phyloP scores from a whole-genome alignment of 1,140 invertebrate species.

The Hycleus cichorii region DNA sequence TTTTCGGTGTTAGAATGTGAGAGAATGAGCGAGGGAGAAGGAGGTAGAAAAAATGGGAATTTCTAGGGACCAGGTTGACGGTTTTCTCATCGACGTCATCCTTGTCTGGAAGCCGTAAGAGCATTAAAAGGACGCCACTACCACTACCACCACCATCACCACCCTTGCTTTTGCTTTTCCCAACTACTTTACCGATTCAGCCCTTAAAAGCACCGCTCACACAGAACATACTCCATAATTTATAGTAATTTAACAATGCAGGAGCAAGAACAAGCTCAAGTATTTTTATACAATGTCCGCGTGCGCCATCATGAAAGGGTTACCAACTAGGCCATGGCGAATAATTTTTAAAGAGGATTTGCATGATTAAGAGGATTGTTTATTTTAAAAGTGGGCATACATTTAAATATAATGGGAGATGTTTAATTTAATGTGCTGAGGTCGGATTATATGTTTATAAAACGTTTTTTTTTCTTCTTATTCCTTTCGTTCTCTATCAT shows the following conservation, averaged over 20 bases:
- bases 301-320: slow-evolving; percentile 12
- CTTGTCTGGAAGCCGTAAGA: slow-evolving; percentile 26
- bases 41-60: too few species aligned
- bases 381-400: slow-evolving; percentile 16
- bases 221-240: slow-evolving; percentile 30
- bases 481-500: background rate
- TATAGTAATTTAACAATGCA: slow-evolving; percentile 33
- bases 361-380: slow-evolving; percentile 24
- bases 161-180: slow-evolving; percentile 11
- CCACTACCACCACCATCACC: background rate
- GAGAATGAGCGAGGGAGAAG: too few species aligned
- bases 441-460: slow-evolving; percentile 10
- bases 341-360: slow-evolving; percentile 28
- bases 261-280: slow-evolving; percentile 16
- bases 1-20: too few species aligned
- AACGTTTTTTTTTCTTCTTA: slow-evolving; percentile 6
- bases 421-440: slow-evolving; percentile 19
- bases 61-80: slow-evolving; percentile 5
- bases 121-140: slow-evolving; percentile 26
- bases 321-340: slow-evolving; percentile 8
- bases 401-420: slow-evolving; percentile 24
- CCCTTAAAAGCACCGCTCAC: slow-evolving; percentile 27
- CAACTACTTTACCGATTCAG: slow-evolving; percentile 24
- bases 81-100: slow-evolving; percentile 15
- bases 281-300: slow-evolving; percentile 17